These are phyloP conservation scores for Eudemis profundana DNA, from an alignment of 2,888 invertebrate species.

Conservation along the genomic window DNA sequence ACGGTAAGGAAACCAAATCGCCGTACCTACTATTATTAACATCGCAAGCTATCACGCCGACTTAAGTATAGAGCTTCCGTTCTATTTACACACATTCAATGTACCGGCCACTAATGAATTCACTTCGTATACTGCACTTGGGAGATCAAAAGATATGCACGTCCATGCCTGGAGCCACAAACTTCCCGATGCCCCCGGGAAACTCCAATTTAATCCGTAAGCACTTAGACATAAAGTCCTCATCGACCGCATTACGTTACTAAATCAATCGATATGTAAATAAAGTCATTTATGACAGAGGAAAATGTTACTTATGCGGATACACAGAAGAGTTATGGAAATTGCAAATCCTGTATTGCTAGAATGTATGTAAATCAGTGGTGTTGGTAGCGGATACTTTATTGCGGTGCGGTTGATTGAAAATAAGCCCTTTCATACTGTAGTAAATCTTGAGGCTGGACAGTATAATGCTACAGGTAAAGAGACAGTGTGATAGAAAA, in stretches of 20 bases:
- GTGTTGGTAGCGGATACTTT: conserved; percentile 57
- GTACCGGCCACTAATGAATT: conserved; percentile 72
- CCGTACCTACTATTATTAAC: conserved; percentile 53
- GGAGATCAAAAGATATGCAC: conserved; percentile 78
- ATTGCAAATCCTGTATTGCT: conserved; percentile 43
- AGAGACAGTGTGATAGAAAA: conserved; percentile 37
- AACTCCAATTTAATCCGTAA: conserved; percentile 52
- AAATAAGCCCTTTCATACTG: conserved; percentile 54
- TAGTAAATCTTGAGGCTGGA: conserved; percentile 39
- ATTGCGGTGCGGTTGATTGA: conserved; percentile 62
- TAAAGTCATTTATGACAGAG: conserved; percentile 47
- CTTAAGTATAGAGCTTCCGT: conserved; percentile 76
- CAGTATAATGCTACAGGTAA: conserved; percentile 42
- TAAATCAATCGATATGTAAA: conserved; percentile 40
- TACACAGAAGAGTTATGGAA: conserved; percentile 45
- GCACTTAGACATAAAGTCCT: conserved; percentile 12
- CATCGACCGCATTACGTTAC: conserved; percentile 21
- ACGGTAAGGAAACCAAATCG: conserved; percentile 47
- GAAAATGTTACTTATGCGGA: conserved; percentile 51
- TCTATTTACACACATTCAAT: conserved; percentile 79
- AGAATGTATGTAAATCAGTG: conserved; percentile 53
- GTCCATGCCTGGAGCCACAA: conserved; percentile 62
- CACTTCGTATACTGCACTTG: conserved; percentile 66
- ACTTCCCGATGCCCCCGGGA: conserved; percentile 40
- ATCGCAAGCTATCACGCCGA: conserved; percentile 63